Evolutionary conservation across 2,888 invertebrate species (phyloP).

Genomic region (Trachelus tabidus): DNA sequence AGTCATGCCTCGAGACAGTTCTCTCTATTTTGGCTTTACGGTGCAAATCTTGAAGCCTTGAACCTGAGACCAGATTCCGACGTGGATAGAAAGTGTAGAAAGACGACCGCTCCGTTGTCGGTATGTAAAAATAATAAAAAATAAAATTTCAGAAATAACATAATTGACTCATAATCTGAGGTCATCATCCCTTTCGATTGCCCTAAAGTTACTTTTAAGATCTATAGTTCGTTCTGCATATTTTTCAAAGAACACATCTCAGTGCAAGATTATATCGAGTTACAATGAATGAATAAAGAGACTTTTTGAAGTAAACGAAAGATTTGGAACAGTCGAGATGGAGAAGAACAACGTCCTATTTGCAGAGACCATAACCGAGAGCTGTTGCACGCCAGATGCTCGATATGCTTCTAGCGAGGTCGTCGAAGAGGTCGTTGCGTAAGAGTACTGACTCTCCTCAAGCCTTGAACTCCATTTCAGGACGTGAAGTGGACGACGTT

Average conservation of each 20-base stretch:
- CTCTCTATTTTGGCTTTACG: slow-evolving; percentile 17
- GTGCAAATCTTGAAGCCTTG: slow-evolving; percentile 9
- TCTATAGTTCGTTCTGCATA: not conserved
- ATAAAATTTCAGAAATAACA: not conserved
- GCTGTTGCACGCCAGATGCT: not conserved
- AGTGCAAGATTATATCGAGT: not conserved
- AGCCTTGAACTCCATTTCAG: not conserved
- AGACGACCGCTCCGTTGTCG: not conserved
- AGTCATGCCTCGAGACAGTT: slow-evolving; percentile 15
- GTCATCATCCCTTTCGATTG: not conserved
- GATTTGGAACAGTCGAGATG: not conserved
- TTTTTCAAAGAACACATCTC: not conserved
- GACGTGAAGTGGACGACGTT: not conserved
- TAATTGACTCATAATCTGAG: not conserved
- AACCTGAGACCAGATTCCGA: not conserved
- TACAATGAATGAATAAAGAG: no score
- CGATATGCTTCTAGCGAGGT: not conserved
- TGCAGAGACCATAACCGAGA: not conserved
- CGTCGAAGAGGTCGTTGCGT: not conserved
- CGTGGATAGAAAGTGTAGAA: not conserved
- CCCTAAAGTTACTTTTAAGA: not conserved
- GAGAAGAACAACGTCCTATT: not conserved
- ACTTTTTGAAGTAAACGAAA: not conserved
- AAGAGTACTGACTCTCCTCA: not conserved
- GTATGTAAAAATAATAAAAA: not conserved